Conservation (phyloP, 2,888 invertebrate species). For the Petrophora chlorosata region DNA sequence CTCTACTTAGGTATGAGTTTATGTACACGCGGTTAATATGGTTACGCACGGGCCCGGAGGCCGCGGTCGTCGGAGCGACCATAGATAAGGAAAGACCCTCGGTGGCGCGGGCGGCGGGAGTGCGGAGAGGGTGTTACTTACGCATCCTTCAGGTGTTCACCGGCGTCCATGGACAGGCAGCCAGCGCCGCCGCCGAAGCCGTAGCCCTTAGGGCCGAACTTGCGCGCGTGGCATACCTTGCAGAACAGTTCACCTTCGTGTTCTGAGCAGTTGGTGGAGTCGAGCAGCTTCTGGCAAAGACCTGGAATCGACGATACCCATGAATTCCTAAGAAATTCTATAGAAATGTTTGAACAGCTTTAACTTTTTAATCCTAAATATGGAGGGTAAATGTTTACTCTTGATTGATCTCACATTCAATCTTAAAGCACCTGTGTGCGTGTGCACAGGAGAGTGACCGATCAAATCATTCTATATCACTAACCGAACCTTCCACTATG, state of each 20-base stretch:
- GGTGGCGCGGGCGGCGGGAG: constrained; percentile 81
- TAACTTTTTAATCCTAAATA: too few relatives aligned
- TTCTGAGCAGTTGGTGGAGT: constrained; percentile 98
- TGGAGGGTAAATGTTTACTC: too few relatives aligned
- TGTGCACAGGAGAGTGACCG: too few relatives aligned
- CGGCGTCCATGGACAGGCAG: constrained; percentile 97
- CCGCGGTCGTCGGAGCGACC: constrained; percentile 74
- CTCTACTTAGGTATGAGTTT: constrained; percentile 75
- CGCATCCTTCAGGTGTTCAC: constrained; percentile 93
- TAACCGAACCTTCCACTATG: too few relatives aligned
- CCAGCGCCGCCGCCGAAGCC: constrained; percentile 99
- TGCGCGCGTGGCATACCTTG: constrained; percentile 98
- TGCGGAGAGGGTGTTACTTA: constrained; percentile 84
- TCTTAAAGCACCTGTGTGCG: too few relatives aligned
- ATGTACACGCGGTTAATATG: constrained; percentile 83
- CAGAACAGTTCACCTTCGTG: constrained; percentile 98
- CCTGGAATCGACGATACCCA: constrained; percentile 78
- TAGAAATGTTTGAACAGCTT: background rate
- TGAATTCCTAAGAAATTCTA: background rate
- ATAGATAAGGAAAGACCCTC: constrained; percentile 84
- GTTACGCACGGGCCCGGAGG: constrained; percentile 81
- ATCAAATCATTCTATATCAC: too few relatives aligned
- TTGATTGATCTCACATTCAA: too few relatives aligned
- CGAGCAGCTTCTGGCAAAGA: constrained; percentile 98
- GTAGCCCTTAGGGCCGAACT: constrained; percentile 99